Percentiles rank a stretch among this genome's conserved stretches.
These are phyloP conservation scores for Anas platyrhynchos DNA, from an alignment of 2,113 vertebrate species.

Conservation along the genomic window DNA sequence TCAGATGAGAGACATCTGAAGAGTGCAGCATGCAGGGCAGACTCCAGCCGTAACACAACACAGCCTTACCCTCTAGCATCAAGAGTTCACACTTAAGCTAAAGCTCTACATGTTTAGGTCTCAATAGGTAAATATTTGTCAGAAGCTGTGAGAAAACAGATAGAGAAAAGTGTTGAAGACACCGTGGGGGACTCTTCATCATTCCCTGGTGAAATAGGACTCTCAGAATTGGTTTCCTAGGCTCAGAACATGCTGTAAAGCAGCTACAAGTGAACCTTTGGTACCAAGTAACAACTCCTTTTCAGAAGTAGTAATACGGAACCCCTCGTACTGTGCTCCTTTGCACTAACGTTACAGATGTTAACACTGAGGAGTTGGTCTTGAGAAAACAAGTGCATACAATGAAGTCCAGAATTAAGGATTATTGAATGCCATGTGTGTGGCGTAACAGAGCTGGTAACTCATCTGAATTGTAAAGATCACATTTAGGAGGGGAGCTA, in stretches of 20 bases:
- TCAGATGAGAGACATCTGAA: background rate
- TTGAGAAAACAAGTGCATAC: background rate
- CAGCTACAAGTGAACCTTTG: background rate
- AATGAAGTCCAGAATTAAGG: background rate
- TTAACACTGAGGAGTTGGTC: background rate
- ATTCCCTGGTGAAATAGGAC: background rate
- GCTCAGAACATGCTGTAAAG: background rate
- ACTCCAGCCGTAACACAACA: background rate
- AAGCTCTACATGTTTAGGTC: background rate
- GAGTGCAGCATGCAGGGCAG: background rate
- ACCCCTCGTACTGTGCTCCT: background rate
- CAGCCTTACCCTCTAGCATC: background rate
- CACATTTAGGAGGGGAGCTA: background rate
- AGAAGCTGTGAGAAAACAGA: background rate
- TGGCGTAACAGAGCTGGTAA: background rate
- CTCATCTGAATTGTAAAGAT: background rate
- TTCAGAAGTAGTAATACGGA: background rate
- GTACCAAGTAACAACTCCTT: background rate
- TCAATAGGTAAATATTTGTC: background rate
- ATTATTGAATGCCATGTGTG: background rate
- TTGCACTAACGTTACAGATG: background rate
- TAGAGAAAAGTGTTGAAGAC: background rate
- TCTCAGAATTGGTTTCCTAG: background rate
- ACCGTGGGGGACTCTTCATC: background rate
- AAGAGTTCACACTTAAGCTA: background rate